phyloP scores from a whole-genome alignment of 1,140 invertebrate genomes.

The Drosophila nikananu region DNA sequence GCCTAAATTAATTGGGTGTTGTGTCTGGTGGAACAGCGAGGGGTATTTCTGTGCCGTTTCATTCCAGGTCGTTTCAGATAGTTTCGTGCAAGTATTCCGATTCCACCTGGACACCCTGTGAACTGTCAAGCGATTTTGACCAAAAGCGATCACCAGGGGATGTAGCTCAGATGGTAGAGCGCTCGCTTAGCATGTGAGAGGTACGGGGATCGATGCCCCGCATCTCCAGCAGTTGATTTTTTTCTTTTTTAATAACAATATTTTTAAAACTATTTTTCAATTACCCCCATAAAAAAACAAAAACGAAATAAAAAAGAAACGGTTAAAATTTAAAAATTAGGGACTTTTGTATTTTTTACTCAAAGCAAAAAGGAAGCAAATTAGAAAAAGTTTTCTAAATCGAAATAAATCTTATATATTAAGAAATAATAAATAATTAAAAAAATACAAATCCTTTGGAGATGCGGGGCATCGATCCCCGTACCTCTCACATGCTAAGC shows the following conservation, averaged over 20 bases:
- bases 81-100: conserved; percentile 21
- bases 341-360: too few species aligned
- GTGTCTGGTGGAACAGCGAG: conserved; percentile 15
- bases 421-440: not conserved
- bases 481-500: conserved; percentile 94
- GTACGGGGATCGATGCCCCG: conserved; percentile 94
- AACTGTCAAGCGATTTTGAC: conserved; percentile 4
- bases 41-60: conserved; percentile 3
- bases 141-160: conserved; percentile 84
- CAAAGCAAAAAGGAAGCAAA: too few species aligned
- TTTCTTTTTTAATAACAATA: not conserved
- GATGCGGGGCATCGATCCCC: conserved; percentile 92
- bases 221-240: conserved; percentile 85
- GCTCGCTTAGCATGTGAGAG: conserved; percentile 95
- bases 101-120: not conserved
- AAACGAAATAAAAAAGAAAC: not conserved
- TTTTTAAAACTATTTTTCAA: not conserved
- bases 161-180: conserved; percentile 95
- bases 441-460: conserved; percentile 44
- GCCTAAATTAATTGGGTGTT: conserved; percentile 67
- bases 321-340: not conserved
- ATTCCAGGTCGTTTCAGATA: conserved; percentile 39
- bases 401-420: not conserved
- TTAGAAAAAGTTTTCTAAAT: too few species aligned
- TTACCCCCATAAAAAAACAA: not conserved